Base-by-base conservation (phyloP, 2,888 invertebrate species). In the Epistrophe eligans region DNA sequence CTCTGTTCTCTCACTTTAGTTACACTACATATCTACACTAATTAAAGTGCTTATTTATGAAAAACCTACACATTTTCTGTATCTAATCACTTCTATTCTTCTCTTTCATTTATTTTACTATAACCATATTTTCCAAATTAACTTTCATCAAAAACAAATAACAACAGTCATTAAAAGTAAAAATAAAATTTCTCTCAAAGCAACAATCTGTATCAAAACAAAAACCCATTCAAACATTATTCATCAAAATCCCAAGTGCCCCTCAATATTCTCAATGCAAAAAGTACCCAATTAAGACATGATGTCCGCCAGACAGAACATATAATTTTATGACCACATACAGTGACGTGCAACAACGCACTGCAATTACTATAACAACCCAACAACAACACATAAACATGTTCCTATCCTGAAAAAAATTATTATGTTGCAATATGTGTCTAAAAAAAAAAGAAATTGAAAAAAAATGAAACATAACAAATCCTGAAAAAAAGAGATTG, bases 261-360 rank as follows among this genome's bases (percentile, higher is more conserved):
- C 76, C 71, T 45, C 40, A 84, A 45, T 81, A 48, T 67, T 35
- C 43, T 45, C 50, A 45, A 52, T 38, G 24, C 64, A 64, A 57
- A 52, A 52, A 43, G 72, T 81, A 77, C 77, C 81, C 84, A 85
- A 85, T 85, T 85, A 85, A 85, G 48, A 62, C 77, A 62, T 66
- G 72, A 81, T 48, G 67, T 58, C 66, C 45, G 55, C 81, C 76
- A 52, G 66, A 28, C 67, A 48, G 45, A 40, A 55, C 72, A 45
- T 77, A 62, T 60, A 77, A 73, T 73, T 72, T 60, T 64, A 72
- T 62, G 81, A 58, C 72, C 81, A 77, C 72, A 85, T 81, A 67
- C 81, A 70, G 48, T 66, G 66, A 64, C 43, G 60, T 52, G 17
- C 77, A 77, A 70, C 67, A 73, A 62, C 62, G 62, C 72, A 70